phyloP scores from a whole-genome alignment of 1,140 invertebrate genomes.

The Trichomalopsis sarcophagae region DNA sequence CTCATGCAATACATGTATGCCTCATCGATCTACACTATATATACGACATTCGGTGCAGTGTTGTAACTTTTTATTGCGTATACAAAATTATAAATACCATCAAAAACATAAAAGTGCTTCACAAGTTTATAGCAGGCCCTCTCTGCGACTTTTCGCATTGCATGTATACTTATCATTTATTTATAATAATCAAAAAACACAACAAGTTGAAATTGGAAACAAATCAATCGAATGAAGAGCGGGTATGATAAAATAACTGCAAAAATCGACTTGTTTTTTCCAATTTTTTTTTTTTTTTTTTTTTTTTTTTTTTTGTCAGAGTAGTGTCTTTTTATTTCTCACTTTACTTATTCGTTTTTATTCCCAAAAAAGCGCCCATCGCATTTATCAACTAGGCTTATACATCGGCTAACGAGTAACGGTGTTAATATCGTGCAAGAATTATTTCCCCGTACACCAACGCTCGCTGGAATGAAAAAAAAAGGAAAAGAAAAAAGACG shows the following conservation, averaged over 20 bases:
- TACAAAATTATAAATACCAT: constrained; percentile 39
- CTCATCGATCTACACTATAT: background rate
- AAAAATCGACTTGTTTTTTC: constrained; percentile 53
- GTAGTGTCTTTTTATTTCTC: constrained; percentile 64
- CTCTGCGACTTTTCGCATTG: constrained; percentile 27
- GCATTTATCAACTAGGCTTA: constrained; percentile 56
- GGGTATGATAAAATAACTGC: constrained; percentile 51
- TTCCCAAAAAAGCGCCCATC: constrained; percentile 62
- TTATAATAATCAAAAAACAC: background rate
- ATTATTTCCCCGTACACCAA: constrained; percentile 59
- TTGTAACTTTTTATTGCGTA: constrained; percentile 21
- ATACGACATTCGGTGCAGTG: background rate
- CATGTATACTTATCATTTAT: too few relatives aligned
- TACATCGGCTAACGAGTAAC: constrained; percentile 65
- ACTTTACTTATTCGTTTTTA: constrained; percentile 62
- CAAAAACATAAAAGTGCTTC: constrained; percentile 16
- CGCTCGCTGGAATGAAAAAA: constrained; percentile 51
- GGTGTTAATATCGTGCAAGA: constrained; percentile 63
- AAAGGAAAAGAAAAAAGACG: constrained; percentile 15
- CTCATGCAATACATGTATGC: background rate
- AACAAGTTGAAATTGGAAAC: background rate
- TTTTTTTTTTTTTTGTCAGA: constrained; percentile 61
- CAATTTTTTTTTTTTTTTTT: constrained; percentile 49
- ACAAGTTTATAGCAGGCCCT: background rate
- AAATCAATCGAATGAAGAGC: constrained; percentile 37